These are phyloP conservation scores for Norana najaformis DNA, from an alignment of 2,888 invertebrate species.

Conservation along the genomic window DNA sequence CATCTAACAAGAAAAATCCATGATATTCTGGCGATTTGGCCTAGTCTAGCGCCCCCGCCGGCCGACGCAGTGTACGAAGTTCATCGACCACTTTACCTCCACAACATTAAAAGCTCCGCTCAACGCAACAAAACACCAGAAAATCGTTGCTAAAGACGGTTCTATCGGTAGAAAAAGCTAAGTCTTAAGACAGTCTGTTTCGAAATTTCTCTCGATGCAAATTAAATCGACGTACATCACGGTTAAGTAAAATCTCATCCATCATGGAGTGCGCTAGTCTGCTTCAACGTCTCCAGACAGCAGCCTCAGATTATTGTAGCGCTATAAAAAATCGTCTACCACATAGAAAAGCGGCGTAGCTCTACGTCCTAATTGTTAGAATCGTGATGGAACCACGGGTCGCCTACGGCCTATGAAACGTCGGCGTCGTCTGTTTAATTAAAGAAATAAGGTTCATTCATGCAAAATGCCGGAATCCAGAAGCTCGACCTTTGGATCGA, in stretches of 20 bases:
- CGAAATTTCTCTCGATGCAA: neutral
- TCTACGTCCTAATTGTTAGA: neutral
- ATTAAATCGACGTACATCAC: slow-evolving; percentile 6
- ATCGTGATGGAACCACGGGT: neutral
- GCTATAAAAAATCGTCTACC: neutral
- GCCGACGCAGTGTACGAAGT: neutral
- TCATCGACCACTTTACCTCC: neutral
- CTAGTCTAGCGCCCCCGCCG: neutral
- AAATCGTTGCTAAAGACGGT: neutral
- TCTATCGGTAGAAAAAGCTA: neutral
- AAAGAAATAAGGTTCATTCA: too few relatives aligned
- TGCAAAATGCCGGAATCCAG: too few relatives aligned
- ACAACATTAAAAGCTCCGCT: neutral
- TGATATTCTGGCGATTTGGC: neutral
- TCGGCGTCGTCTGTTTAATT: too few relatives aligned
- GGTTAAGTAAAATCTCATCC: neutral
- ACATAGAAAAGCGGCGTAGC: neutral
- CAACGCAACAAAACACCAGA: neutral
- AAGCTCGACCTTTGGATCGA: too few relatives aligned
- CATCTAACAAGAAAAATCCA: neutral
- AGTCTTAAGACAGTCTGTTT: neutral
- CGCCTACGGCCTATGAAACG: neutral
- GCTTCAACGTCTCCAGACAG: slow-evolving; percentile 1
- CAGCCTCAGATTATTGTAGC: neutral
- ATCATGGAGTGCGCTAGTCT: slow-evolving; percentile 1